Conservation (phyloP, 2,113 vertebrate species). For the Cololabis saira region DNA sequence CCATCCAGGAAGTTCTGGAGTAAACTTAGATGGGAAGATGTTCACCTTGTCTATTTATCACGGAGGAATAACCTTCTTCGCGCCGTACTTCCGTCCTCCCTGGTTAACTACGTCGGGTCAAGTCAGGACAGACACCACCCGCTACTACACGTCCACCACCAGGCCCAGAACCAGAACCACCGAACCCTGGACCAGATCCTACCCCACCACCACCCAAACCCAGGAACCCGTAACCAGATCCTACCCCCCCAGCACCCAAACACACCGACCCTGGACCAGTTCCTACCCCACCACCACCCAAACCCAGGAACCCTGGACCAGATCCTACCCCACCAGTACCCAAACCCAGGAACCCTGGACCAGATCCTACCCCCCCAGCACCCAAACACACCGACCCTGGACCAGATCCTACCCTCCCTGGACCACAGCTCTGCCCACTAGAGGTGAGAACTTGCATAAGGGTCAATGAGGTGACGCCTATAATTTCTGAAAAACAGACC, state of each 20-base stretch:
- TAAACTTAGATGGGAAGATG: slow-evolving; percentile 49
- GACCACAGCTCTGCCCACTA: slow-evolving; percentile 16
- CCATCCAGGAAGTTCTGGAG: slow-evolving; percentile 8
- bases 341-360: too few relatives aligned
- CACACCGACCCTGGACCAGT: too few relatives aligned
- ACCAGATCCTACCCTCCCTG: background rate
- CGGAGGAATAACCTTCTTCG: slow-evolving; percentile 28
- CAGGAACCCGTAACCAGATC: accelerated
- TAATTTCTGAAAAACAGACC: too few relatives aligned
- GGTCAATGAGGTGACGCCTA: too few relatives aligned
- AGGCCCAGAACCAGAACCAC: too few relatives aligned
- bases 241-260: background rate
- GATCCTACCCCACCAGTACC: too few relatives aligned
- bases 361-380: background rate
- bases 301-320: accelerated
- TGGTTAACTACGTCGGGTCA: background rate
- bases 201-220: too few relatives aligned
- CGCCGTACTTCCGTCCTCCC: background rate
- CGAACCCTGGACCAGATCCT: too few relatives aligned
- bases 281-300: too few relatives aligned
- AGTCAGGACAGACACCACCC: background rate
- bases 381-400: too few relatives aligned
- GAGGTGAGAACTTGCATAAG: slow-evolving; percentile 30
- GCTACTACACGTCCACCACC: accelerated
- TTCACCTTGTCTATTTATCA: slow-evolving; percentile 25